phyloP scores from a whole-genome alignment of 2,113 vertebrate genomes.

The Rattus rattus region DNA sequence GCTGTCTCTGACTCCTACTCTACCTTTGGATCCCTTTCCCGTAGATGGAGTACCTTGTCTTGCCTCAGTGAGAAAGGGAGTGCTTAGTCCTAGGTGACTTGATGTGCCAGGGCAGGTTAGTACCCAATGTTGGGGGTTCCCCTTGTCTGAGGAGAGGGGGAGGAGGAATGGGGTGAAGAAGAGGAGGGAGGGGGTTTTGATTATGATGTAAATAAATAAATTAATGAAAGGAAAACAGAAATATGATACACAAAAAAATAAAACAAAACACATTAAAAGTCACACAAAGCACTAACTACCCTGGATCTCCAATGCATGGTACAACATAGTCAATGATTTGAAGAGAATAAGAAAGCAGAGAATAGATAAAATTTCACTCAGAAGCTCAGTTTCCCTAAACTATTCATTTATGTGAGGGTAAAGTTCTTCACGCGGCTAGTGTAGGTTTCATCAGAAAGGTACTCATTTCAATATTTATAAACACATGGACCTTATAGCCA shows the following conservation, averaged over 20 bases:
- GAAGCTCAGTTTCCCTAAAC: not conserved
- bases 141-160: too few species aligned
- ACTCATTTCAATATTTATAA: not conserved
- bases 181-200: too few species aligned
- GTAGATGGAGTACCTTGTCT: too few species aligned
- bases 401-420: not conserved
- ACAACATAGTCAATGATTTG: not conserved
- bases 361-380: not conserved
- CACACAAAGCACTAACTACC: not conserved
- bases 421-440: not conserved
- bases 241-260: not conserved
- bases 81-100: too few species aligned
- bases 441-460: not conserved
- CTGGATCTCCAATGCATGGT: not conserved
- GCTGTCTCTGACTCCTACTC: too few species aligned
- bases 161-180: too few species aligned
- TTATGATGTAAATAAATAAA: too few species aligned
- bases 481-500: not conserved
- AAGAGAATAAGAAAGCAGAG: not conserved
- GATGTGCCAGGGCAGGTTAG: too few species aligned
- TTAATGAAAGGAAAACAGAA: too few species aligned
- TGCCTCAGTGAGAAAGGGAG: too few species aligned
- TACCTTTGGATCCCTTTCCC: too few species aligned
- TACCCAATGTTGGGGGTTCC: too few species aligned
- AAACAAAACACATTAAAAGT: not conserved